A percentile compares a stretch with the other conserved stretches of the same genome.
Evolutionary conservation across 2,113 vertebrate species (phyloP).

Genomic region (Ginglymostoma cirratum): DNA sequence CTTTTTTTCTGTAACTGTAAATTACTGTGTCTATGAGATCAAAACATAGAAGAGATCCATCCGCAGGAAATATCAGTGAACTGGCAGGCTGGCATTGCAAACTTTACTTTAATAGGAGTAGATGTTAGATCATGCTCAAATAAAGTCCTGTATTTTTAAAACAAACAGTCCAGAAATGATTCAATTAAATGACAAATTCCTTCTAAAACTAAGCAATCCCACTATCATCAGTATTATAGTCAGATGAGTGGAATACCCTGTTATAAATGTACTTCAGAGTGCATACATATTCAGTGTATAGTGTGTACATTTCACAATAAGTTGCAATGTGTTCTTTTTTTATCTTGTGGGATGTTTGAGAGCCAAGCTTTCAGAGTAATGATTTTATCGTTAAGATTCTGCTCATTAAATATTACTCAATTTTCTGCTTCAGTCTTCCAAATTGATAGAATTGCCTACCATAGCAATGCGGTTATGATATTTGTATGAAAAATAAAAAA

Average conservation of each 20-base stretch:
- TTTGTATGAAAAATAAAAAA: conserved; percentile 8
- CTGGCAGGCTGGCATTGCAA: neutral
- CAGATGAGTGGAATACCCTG: neutral
- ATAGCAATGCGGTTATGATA: neutral
- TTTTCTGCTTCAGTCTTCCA: conserved; percentile 7
- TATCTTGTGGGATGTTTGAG: conserved; percentile 5
- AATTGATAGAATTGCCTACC: neutral
- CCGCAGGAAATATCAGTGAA: neutral
- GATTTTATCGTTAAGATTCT: conserved; percentile 6
- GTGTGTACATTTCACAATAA: neutral
- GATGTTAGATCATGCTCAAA: neutral
- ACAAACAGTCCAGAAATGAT: neutral
- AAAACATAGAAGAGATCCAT: neutral
- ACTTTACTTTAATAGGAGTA: neutral
- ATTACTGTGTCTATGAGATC: neutral
- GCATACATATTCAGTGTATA: neutral
- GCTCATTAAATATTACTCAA: conserved; percentile 26
- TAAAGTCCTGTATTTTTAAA: neutral
- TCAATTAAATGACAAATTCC: neutral
- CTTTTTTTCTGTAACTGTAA: neutral
- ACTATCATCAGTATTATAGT: neutral
- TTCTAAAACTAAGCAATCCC: neutral
- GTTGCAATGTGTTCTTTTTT: conserved; percentile 4
- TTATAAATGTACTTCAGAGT: neutral
- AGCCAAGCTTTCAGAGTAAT: neutral